These are phyloP conservation scores for Andrena haemorrhoa DNA, from an alignment of 2,888 invertebrate species.

Conservation along the genomic window DNA sequence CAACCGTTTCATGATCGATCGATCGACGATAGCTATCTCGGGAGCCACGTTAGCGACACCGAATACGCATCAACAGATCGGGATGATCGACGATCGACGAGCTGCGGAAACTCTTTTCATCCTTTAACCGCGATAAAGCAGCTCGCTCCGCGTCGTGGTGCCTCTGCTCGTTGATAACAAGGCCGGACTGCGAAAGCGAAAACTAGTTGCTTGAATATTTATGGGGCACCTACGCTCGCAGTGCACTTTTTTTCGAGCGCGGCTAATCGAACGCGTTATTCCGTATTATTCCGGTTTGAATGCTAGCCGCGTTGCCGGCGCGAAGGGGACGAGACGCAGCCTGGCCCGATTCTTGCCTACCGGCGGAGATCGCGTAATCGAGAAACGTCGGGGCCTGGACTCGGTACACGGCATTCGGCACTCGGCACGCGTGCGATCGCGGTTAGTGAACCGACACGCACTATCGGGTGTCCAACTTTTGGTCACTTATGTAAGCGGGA, in stretches of 20 bases:
- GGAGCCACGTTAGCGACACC: no score
- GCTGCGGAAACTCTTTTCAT: no score
- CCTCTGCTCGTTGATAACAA: slow-evolving; percentile 1
- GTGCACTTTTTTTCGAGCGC: neutral
- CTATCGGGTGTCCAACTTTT: slow-evolving; percentile 15
- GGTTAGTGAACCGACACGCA: neutral
- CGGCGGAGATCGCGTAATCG: neutral
- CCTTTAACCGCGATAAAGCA: neutral
- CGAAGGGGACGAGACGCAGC: neutral
- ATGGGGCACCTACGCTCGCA: slow-evolving; percentile 11
- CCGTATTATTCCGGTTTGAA: slow-evolving; percentile 1
- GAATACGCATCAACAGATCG: no score
- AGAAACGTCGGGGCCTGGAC: no score
- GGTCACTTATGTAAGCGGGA: slow-evolving; percentile 6
- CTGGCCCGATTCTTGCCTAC: neutral
- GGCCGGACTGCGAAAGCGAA: neutral
- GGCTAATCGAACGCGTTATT: slow-evolving; percentile 23
- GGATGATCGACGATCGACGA: no score
- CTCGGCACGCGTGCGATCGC: neutral
- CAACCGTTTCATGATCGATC: no score
- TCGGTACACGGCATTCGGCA: no score
- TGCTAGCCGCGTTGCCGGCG: neutral
- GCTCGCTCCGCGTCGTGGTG: no score
- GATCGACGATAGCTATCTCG: no score
- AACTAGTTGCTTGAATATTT: slow-evolving; percentile 24